Base-by-base conservation (phyloP, 2,797 vertebrate species). In the Silurus aristotelis region DNA sequence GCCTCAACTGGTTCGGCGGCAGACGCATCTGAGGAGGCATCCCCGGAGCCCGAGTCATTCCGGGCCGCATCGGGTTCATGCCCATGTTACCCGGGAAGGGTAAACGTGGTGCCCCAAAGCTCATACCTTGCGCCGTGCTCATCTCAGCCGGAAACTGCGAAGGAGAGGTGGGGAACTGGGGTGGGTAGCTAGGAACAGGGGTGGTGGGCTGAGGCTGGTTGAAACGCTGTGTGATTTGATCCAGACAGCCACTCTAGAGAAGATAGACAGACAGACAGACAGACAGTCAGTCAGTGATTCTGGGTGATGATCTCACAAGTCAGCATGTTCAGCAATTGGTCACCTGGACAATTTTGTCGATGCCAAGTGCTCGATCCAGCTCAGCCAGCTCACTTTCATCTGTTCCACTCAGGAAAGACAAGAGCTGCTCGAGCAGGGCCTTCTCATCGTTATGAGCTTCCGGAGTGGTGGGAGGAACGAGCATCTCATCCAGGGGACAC, bases 311-410 rank as follows among this genome's bases (percentile, higher is more conserved):
- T 25, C 70, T 38, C 38, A 38, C 38, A 38, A 38, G 3, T 43
- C 4, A 9, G 15, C 14, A 38, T 38, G 3, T 38, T 38, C 8
- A 1, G 22, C 3, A 9, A 5, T 5, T 20, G 20, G 82, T 76
- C 13, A 97, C 97, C 96, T 98, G 97, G 8, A 98, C 96, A 73
- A 98, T 95, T 88, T 99, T 98, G 93, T 99, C 98, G 2, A 99
- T 99, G n/a, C 98, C 98, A 71, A 99, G 95, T 0, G 97, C 98
- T 78, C 97, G 95, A 91, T 99, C 98, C 86, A 99, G 93, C 90
- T 98, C 97, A 0, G 96, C 97, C 88, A 99, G 93, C 87, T 99
- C 97, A 0, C 96, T 98, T 93, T 99, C 98, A 5, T 99, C 97
- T 8, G 97, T 98, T 88, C 96, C 97, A 22, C 97, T 99, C 87